Evolutionary conservation across 2,888 invertebrate species (phyloP), one percentile per base, ranked within the genome.

Genomic region (Eupithecia exiguata): DNA sequence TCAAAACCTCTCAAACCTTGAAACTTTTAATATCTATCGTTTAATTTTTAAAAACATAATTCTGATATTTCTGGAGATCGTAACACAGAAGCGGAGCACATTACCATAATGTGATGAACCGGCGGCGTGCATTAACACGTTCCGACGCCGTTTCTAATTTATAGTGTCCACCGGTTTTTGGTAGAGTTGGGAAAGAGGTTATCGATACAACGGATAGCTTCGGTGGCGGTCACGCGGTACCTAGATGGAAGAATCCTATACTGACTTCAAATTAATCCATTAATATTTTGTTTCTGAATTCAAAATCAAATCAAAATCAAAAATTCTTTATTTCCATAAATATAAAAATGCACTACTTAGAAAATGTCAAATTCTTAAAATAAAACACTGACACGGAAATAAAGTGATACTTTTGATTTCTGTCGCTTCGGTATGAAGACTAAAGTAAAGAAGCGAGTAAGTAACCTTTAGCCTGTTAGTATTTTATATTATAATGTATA

Each of bases 101-200:
- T 84, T 86, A 81, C 43, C 85, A 86, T 88, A 87, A 84, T 82
- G 79, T 82, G 84, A 87, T 86, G 86, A 85, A 81, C 79, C 71
- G 74, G 72, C 71, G 74, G 72, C 35, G n/a, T 76, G 78, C 79
- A 83, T 81, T 83, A 81, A 79, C 79, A 81, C 79, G 79, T 71
- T 81, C 70, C 49, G 70, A 21, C 68, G 66, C 16, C 49, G 46
- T 49, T 62, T 21, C 36, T 72, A 70, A 76, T 74, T 70, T 74
- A 75, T 69, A 66, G 72, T 61, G 30, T 36, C 63, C 67, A 65
- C 70, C 72, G 68, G 69, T 75, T 70, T 75, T 70, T 9, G 21
- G 14, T 74, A 78, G 78, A 62, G 76, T 63, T 72, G 78, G 69
- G 74, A 49, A 40, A 58, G 35, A 18, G 7, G 35, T 62, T 71